Evolutionary conservation across 2,888 invertebrate species (phyloP).

Genomic region (Odontothrips loti): DNA sequence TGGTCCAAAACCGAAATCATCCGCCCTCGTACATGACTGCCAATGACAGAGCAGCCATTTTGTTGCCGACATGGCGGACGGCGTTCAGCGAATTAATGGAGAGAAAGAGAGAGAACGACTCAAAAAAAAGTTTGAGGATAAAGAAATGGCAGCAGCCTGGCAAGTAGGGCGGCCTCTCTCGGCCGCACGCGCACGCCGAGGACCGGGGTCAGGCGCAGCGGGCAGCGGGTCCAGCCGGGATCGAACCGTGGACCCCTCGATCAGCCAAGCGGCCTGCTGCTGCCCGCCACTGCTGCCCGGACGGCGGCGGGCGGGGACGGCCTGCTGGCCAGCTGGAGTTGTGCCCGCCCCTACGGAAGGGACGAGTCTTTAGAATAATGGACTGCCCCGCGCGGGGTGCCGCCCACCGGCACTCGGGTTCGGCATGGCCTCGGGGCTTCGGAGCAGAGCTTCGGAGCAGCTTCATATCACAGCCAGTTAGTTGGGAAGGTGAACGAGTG

Average conservation of each 20-base stretch:
- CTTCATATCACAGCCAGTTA: conserved; percentile 24
- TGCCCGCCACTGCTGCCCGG: neutral
- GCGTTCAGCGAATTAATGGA: neutral
- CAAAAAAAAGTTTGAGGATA: neutral
- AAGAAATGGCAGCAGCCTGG: neutral
- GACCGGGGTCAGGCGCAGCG: too few relatives aligned
- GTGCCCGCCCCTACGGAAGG: neutral
- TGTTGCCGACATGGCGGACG: neutral
- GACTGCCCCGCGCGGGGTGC: conserved; percentile 11
- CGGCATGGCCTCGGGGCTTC: too few relatives aligned
- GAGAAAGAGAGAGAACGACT: too few relatives aligned
- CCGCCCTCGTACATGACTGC: neutral
- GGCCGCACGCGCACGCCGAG: neutral
- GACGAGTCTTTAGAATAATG: conserved; percentile 4
- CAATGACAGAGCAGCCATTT: too few relatives aligned
- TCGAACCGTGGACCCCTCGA: too few relatives aligned
- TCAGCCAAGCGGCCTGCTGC: too few relatives aligned
- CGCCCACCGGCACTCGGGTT: conserved; percentile 1
- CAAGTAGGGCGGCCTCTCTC: neutral
- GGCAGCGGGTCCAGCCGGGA: too few relatives aligned
- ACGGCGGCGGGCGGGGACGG: neutral
- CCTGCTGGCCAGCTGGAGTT: neutral
- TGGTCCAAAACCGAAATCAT: neutral
- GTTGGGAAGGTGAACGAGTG: neutral
- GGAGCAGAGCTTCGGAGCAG: neutral